Evolutionary conservation across 2,113 vertebrate genomes (phyloP).

Genomic region (Ceuthmochares aereus): DNA sequence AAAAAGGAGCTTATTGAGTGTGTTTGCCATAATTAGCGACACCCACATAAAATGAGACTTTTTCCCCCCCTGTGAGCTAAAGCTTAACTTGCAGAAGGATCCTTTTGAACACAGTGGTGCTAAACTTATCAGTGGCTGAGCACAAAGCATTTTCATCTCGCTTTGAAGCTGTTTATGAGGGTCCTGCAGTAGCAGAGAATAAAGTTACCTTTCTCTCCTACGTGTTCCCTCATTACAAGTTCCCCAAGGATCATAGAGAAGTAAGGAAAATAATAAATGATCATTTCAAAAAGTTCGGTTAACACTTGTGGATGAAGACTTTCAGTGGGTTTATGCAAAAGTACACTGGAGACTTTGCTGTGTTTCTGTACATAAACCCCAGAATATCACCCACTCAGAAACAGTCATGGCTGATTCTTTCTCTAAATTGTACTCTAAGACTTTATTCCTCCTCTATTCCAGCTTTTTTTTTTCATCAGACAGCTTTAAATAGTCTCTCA

Average conservation of each 20-base stretch:
- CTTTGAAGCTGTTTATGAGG: slow-evolving; percentile 10
- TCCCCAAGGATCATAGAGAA: background rate
- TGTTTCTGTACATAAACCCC: background rate
- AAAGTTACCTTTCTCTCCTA: slow-evolving; percentile 21
- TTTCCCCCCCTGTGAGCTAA: background rate
- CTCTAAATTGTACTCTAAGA: background rate
- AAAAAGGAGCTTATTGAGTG: background rate
- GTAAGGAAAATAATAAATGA: slow-evolving; percentile 25
- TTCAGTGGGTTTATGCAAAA: background rate
- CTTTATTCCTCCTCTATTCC: background rate
- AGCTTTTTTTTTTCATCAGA: slow-evolving; percentile 29
- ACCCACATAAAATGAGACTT: background rate
- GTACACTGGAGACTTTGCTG: background rate
- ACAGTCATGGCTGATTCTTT: background rate
- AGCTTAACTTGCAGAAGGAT: slow-evolving; percentile 19
- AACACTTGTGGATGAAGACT: background rate
- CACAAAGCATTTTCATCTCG: slow-evolving; percentile 29
- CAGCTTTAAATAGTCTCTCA: slow-evolving; percentile 24
- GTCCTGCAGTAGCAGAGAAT: background rate
- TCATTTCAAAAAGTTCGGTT: background rate
- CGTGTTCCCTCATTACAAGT: background rate
- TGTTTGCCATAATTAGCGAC: slow-evolving; percentile 24
- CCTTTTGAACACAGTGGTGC: background rate
- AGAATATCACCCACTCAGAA: background rate
- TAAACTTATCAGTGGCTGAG: background rate